Base-by-base conservation (phyloP, 2,113 vertebrate genomes). In the Rallus limicola region DNA sequence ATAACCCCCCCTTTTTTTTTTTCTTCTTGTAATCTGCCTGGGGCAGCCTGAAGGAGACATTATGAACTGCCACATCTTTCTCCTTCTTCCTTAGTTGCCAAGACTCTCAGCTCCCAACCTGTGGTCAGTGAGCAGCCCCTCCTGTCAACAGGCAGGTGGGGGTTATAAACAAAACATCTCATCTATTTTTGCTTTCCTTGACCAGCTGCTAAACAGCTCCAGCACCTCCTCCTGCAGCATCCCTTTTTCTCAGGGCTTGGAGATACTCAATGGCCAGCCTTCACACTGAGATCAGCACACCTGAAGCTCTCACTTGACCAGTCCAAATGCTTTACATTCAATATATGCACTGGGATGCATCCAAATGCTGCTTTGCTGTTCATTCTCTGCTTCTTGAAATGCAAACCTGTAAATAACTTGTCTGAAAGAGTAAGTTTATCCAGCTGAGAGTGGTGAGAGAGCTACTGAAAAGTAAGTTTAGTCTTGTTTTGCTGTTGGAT, bases 301-400 rank as follows among this genome's bases (percentile, higher is more conserved):
- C 31, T 26, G 23, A 67, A 82, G 46, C 14, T 12, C 33, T 76
- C 4, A 5, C 28, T 17, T 44, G 18, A 31, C 4, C 6, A 55
- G 17, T 29, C 34, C n/a, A 18, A 74, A 74, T 50, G 9, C 19
- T 81, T 91, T 53, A 10, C 1, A 2, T 29, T 34, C 4, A 2
- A 1, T n/a, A 10, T 7, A 14, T 26, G 23, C 1, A 0, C 25
- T 55, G 50, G 7, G 25, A 3, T 9, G 4, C 20, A 5, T 29
- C 28, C 36, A 68, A 81, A 64, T 8, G 16, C 11, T 29, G n/a
- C n/a, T 82, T 63, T 52, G 18, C 8, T 76, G 1, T 74, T 58
- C 4, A 8, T 29, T 76, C 29, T 62, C 6, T 38, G 2, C 12
- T 67, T 6, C 33, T 89, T 58, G 31, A 62, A 80, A 26, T 8